Conservation (phyloP, 2,888 invertebrate genomes). For the Heliconius erato region DNA sequence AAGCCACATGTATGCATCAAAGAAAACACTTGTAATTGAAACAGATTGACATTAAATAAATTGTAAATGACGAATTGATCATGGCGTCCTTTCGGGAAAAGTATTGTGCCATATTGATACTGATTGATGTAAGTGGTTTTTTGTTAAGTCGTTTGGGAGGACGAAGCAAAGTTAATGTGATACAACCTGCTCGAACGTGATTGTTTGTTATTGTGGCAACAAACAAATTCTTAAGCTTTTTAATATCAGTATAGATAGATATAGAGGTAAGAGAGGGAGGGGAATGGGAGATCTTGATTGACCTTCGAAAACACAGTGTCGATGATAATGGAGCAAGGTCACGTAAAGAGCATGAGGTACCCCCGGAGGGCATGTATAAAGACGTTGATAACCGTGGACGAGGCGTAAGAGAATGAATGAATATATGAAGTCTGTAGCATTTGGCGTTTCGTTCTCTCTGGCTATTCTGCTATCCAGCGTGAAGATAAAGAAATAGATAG, state of each 20-base stretch:
- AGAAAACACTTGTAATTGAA: slow-evolving; percentile 62
- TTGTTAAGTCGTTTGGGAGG: slow-evolving; percentile 58
- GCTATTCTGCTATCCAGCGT: too few species aligned
- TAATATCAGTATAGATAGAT: not conserved
- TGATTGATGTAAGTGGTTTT: slow-evolving; percentile 58
- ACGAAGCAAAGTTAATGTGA: slow-evolving; percentile 57
- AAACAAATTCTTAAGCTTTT: not conserved
- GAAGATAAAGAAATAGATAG: too few species aligned
- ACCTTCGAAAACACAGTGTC: too few species aligned
- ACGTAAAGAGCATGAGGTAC: too few species aligned
- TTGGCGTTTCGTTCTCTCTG: not conserved
- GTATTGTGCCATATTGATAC: slow-evolving; percentile 53
- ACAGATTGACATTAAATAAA: slow-evolving; percentile 83
- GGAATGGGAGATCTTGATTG: too few species aligned
- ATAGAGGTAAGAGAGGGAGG: too few species aligned
- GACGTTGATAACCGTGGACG: too few species aligned
- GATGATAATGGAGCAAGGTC: too few species aligned
- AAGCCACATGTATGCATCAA: slow-evolving; percentile 33
- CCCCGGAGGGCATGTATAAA: too few species aligned
- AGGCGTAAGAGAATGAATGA: too few species aligned
- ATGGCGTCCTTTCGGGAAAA: slow-evolving; percentile 66
- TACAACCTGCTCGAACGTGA: slow-evolving; percentile 49
- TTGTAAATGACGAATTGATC: slow-evolving; percentile 84
- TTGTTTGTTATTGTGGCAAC: slow-evolving; percentile 1
- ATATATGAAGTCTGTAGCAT: not conserved